A percentile compares a stretch with the other conserved stretches of the same genome.
Conservation (phyloP, 2,888 invertebrate species). For the Oligia fasciuncula region DNA sequence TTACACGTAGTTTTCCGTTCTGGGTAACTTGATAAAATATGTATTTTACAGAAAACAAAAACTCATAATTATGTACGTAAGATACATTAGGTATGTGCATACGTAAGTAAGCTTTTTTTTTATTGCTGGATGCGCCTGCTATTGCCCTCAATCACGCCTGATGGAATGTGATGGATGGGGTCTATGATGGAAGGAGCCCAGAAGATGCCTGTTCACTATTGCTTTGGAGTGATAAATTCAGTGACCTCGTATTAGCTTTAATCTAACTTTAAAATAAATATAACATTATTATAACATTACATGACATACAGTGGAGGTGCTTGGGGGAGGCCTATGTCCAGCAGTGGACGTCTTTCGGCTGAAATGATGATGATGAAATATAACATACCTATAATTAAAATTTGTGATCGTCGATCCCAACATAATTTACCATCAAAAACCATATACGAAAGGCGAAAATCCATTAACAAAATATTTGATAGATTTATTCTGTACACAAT, state of each 20-base stretch:
- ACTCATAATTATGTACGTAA: not conserved
- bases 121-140: not conserved
- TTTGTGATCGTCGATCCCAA: not conserved
- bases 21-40: not conserved
- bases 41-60: not conserved
- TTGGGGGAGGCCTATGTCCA: too few relatives aligned
- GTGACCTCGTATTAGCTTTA: not conserved
- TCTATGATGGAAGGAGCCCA: not conserved
- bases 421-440: not conserved
- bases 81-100: too few relatives aligned
- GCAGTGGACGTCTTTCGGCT: too few relatives aligned
- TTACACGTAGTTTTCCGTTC: not conserved
- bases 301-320: too few relatives aligned
- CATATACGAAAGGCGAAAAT: slow-evolving; percentile 5
- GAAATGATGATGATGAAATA: not conserved
- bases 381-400: not conserved
- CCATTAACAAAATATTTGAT: slow-evolving; percentile 17
- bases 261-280: not conserved
- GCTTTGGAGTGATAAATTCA: not conserved
- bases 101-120: not conserved
- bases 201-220: not conserved
- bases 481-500: slow-evolving; percentile 24
- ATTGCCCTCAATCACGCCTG: not conserved
- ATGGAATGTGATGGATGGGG: not conserved
- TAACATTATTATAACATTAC: not conserved